Base-by-base conservation (phyloP, 2,113 vertebrate genomes). In the Aleadryas rufinucha region DNA sequence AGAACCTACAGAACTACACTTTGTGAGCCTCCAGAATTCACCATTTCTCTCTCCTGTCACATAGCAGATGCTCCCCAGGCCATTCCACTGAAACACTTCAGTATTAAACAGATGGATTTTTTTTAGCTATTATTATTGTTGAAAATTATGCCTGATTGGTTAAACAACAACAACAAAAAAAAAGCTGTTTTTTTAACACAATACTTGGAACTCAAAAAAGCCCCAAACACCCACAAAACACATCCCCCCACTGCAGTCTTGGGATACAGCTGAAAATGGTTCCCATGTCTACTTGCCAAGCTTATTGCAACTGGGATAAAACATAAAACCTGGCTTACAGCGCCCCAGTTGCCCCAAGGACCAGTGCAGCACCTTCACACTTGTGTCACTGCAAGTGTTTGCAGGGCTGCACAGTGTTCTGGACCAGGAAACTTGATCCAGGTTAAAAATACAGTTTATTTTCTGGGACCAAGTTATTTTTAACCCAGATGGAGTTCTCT, bases 381-480 rank as follows among this genome's bases (percentile, higher is more conserved):
- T 64, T 52, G 33, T 66, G 71, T 69, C 19, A 21, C 66, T 53
- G 24, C 45, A 47, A 60, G 71, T 4, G 13, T 41, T 45, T 15
- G 30, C 85, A 90, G 59, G 26, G 84, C 84, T 86, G 77, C 66
- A 47, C 35, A 47, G 86, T 52, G 80, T 63, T 87, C 91, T 89
- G 83, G 47, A 89, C 60, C 42, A 64, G 50, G 95, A 95, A 97
- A 97, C 49, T 44, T 87, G 91, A 97, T 70, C 96, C 91, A 71
- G 84, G 95, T 95, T 97, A 96, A 97, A 97, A 95, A 96, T 96
- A 97, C 76, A 71, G 86, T 92, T 95, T 95, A 92, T 86, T 97
- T 97, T 95, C 71, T 78, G 65, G 69, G 80, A 96, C 27, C 47
- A 81, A 89, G 96, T 90, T 95, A 97, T 97, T 97, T 97, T 95